A percentile compares a stretch with the other conserved stretches of the same genome.
Evolutionary conservation across 2,888 invertebrate species (phyloP).

Genomic region (Lepidonotus clava): DNA sequence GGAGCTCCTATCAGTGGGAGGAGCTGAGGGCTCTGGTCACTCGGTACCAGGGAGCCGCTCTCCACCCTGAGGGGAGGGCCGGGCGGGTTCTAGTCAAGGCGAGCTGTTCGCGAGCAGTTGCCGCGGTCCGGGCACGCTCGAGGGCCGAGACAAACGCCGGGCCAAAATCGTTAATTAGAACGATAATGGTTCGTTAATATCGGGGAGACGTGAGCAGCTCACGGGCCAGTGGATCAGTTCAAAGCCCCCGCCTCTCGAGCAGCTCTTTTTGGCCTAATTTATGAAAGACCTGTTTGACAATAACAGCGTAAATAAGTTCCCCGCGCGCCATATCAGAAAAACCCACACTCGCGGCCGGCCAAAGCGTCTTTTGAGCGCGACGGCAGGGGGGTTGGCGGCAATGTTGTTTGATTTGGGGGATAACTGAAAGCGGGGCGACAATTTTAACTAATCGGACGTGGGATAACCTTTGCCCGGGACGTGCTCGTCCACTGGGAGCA

Average conservation of each 20-base stretch:
- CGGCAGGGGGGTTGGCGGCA: not conserved
- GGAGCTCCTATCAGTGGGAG: too few relatives aligned
- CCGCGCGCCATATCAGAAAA: slow-evolving; percentile 46
- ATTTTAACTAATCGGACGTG: slow-evolving; percentile 51
- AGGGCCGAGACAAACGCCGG: slow-evolving; percentile 37
- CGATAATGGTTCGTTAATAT: slow-evolving; percentile 52
- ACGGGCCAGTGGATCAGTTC: slow-evolving; percentile 49
- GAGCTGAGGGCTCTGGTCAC: slow-evolving; percentile 12
- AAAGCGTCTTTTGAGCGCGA: slow-evolving; percentile 46
- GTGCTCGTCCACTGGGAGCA: slow-evolving; percentile 1
- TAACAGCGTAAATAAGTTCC: slow-evolving; percentile 42
- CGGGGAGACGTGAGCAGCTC: slow-evolving; percentile 29
- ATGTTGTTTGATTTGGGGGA: slow-evolving; percentile 49
- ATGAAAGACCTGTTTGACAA: slow-evolving; percentile 49
- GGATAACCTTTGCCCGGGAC: slow-evolving; percentile 45
- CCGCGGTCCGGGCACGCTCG: slow-evolving; percentile 40
- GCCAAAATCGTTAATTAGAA: slow-evolving; percentile 42
- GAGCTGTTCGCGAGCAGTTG: not conserved
- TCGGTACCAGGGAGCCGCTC: not conserved
- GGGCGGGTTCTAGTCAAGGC: not conserved
- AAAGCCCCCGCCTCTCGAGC: slow-evolving; percentile 37
- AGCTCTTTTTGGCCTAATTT: slow-evolving; percentile 50
- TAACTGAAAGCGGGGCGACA: slow-evolving; percentile 20
- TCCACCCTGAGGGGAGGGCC: not conserved
- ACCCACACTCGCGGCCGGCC: not conserved